Conservation (phyloP, 2,888 invertebrate species). For the Agrenia bidenticulata region DNA sequence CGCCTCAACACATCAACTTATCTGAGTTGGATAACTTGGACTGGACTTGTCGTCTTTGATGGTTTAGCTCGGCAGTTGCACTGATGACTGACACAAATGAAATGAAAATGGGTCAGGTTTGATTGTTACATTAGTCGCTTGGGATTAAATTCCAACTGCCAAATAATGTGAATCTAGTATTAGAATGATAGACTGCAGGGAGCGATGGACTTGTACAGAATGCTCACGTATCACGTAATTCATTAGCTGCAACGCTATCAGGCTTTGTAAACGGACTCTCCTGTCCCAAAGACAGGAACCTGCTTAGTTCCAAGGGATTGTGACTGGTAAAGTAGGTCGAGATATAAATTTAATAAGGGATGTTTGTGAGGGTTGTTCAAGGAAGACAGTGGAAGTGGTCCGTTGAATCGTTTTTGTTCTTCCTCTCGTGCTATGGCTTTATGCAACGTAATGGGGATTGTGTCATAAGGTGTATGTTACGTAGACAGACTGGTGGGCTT, state of each 20-base stretch:
- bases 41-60: neutral
- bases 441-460: conserved; percentile 2
- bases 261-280: no score
- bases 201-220: no score
- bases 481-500: no score
- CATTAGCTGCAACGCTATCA: no score
- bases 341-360: no score
- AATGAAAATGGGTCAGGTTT: neutral
- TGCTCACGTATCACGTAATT: no score
- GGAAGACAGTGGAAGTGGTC: conserved; percentile 6
- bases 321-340: no score
- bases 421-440: neutral
- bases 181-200: conserved; percentile 9
- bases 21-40: neutral
- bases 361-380: no score
- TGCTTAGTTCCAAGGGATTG: no score
- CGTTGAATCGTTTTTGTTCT: neutral
- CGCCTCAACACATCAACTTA: no score
- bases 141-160: conserved; percentile 7
- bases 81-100: conserved; percentile 1
- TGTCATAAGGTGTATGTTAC: no score
- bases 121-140: neutral
- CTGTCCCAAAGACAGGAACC: no score
- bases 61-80: neutral
- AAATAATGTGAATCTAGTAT: conserved; percentile 10